Conservation (phyloP, 2,797 vertebrate genomes). For the Sphenopsis melanotis region DNA sequence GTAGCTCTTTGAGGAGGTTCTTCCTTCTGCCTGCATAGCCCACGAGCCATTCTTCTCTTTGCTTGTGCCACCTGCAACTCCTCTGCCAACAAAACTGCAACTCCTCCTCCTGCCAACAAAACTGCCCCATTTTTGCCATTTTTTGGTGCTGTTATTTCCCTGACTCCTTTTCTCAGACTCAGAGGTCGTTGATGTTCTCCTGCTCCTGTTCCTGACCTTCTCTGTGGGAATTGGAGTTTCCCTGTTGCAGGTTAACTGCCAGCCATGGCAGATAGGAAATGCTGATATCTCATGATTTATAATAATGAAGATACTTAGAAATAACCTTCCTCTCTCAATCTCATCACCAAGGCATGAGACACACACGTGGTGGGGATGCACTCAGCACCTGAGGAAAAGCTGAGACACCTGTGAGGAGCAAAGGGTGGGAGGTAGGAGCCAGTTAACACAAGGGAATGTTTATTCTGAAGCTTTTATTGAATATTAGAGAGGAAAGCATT, state of each 20-base stretch:
- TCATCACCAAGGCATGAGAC: not conserved
- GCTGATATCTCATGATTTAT: not conserved
- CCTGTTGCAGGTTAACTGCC: accelerated
- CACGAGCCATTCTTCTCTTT: not conserved
- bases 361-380: accelerated
- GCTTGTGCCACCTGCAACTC: not conserved
- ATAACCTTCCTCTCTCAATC: not conserved
- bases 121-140: not conserved
- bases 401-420: not conserved
- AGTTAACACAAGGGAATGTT: accelerated
- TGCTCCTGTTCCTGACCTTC: accelerated
- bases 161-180: not conserved
- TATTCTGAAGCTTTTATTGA: not conserved
- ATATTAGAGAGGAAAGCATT: not conserved
- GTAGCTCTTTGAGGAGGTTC: not conserved
- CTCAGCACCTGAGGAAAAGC: not conserved
- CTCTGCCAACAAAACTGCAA: not conserved
- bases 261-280: accelerated
- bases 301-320: not conserved
- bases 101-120: not conserved
- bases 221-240: not conserved
- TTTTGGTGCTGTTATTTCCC: not conserved
- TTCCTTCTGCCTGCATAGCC: not conserved
- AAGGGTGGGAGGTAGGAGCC: not conserved
- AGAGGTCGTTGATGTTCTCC: not conserved